These are phyloP conservation scores for Ciconia maguari DNA, from an alignment of 2,113 vertebrate species.

Conservation along the genomic window DNA sequence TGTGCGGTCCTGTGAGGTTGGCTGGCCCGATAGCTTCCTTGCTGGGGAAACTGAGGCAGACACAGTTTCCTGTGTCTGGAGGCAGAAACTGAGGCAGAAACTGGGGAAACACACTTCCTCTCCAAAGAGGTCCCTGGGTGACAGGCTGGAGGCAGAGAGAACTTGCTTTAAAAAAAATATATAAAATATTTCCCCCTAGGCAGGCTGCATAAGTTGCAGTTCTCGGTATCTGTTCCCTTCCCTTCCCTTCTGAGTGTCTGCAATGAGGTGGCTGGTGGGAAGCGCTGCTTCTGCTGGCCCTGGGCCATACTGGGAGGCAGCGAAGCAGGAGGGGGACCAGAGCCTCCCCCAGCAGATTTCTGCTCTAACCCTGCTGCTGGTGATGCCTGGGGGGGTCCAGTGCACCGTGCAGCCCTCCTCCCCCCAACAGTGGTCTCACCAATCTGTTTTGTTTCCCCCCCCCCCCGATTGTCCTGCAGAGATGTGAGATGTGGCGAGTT, in stretches of 20 bases:
- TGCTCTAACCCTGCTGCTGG: background rate
- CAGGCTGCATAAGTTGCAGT: background rate
- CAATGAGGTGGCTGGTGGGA: background rate
- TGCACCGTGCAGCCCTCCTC: background rate
- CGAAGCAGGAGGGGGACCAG: background rate
- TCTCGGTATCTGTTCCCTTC: background rate
- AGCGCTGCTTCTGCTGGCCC: background rate
- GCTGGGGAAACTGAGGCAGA: background rate
- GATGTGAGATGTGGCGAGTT: background rate
- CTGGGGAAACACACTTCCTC: background rate
- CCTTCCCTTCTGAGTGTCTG: background rate
- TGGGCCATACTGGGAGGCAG: background rate
- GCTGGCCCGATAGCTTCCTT: background rate
- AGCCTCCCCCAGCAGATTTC: background rate
- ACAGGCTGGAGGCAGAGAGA: background rate
- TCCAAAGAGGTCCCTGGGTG: background rate
- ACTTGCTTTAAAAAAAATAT: background rate
- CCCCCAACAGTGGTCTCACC: background rate
- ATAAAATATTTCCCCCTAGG: background rate
- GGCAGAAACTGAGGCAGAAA: no score
- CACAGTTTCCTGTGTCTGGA: no score
- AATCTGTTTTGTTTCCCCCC: no score
- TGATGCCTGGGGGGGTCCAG: background rate
- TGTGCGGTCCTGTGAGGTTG: background rate
- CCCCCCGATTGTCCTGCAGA: background rate